A percentile compares a stretch with the other conserved stretches of the same genome.
Conservation (phyloP, 2,113 vertebrate genomes). For the Mionectes macconnelli region DNA sequence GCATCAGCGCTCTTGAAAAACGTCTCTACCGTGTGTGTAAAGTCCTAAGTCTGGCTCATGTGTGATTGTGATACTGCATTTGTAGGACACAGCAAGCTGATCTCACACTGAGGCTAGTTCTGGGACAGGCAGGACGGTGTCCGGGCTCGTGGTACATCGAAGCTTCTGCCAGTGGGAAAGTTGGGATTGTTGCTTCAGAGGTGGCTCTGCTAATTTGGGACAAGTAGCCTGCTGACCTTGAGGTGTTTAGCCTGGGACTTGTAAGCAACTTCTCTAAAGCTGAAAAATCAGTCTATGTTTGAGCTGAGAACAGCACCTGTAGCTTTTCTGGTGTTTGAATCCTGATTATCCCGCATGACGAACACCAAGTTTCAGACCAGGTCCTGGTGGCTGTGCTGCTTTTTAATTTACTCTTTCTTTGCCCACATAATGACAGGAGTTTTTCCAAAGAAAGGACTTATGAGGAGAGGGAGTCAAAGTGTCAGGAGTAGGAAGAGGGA, state of each 20-base stretch:
- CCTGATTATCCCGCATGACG: rapidly evolving
- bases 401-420: neutral
- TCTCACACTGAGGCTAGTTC: rapidly evolving
- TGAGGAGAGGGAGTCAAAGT: neutral
- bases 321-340: neutral
- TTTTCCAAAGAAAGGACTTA: neutral
- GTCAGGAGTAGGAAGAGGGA: neutral
- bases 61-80: neutral
- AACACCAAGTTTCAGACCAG: neutral
- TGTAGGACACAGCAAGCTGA: rapidly evolving
- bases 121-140: neutral
- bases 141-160: rapidly evolving
- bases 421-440: neutral
- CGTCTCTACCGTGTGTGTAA: rapidly evolving
- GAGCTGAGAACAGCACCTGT: rapidly evolving
- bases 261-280: neutral
- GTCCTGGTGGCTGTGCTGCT: neutral
- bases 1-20: neutral
- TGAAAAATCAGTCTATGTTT: neutral
- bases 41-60: neutral
- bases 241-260: rapidly evolving
- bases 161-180: neutral
- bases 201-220: neutral
- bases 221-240: neutral
- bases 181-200: neutral